Evolutionary conservation across 2,113 vertebrate species (phyloP), one percentile per base, ranked within the genome.

Genomic region (Madoqua kirkii): DNA sequence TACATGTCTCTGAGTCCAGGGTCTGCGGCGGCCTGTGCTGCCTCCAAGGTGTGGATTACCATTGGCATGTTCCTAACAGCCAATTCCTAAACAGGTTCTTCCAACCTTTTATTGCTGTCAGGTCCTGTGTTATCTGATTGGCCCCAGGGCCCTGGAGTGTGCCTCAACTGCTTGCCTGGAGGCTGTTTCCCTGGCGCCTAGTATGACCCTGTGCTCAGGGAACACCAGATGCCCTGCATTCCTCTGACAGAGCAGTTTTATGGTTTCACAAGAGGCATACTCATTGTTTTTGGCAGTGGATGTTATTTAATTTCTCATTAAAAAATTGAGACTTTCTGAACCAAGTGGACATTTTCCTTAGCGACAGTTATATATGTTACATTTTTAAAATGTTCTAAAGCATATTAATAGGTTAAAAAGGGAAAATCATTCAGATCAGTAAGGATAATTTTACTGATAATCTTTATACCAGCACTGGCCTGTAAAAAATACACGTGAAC

Each of bases 321-420:
- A 84, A 95, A 91, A 96, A 29, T 62, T 45, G 2, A 67, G 29
- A 87, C 27, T 94, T 97, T 95, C 84, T 96, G 85, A 93, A 94
- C 76, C 59, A 95, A 92, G 14, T 89, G 7, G 64, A 54, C 40
- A 85, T 82, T 90, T 96, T 87, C 79, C 50, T 96, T 15, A 55
- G 74, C 8, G 29, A 89, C 50, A 89, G n/a, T 55, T 84, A 76
- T 76, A 85, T 25, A 76, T 3, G 45, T 36, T 78, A 16, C 67
- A 54, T 91, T 94, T 93, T n/a, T 27, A 67, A 86, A 92, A 57
- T 43, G 36, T 87, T 86, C 64, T 74, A 57, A 71, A 83, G 76
- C 89, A 94, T 31, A 85, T 8, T 43, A 52, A 15, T 86, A 82
- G 43, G 43, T 89, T 93, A 55, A 86, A 81, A 91, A 92, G 19